Evolutionary conservation across 2,888 invertebrate species (phyloP).

Genomic region (Cheilosia variabilis): DNA sequence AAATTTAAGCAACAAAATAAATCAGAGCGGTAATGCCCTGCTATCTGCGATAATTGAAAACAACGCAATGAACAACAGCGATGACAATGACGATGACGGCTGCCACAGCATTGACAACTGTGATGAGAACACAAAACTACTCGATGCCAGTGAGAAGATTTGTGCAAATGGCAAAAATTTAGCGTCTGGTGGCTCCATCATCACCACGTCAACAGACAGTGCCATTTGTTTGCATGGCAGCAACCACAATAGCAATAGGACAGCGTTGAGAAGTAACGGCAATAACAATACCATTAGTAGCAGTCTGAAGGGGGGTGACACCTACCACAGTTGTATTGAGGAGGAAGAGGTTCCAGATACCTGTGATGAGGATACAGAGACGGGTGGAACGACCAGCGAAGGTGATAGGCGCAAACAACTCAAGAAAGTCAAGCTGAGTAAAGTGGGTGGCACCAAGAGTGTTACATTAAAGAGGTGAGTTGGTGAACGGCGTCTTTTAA

Average conservation of each 20-base stretch:
- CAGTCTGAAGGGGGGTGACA: slow-evolving; percentile 67
- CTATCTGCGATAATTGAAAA: slow-evolving; percentile 73
- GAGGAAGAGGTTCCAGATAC: slow-evolving; percentile 75
- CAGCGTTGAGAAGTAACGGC: slow-evolving; percentile 50
- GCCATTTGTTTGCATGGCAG: slow-evolving; percentile 76
- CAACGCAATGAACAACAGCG: slow-evolving; percentile 76
- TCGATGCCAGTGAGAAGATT: slow-evolving; percentile 76
- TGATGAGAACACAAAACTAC: slow-evolving; percentile 80
- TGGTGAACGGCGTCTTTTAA: neutral
- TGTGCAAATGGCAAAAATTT: slow-evolving; percentile 48
- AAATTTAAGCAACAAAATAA: slow-evolving; percentile 66
- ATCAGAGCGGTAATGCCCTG: slow-evolving; percentile 66
- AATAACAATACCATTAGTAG: slow-evolving; percentile 62
- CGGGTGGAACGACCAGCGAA: slow-evolving; percentile 79
- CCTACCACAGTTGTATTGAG: slow-evolving; percentile 70
- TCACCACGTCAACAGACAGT: slow-evolving; percentile 42
- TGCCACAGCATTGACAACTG: slow-evolving; percentile 76
- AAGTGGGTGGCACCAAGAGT: slow-evolving; percentile 81
- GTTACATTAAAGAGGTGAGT: slow-evolving; percentile 82
- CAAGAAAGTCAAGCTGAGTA: slow-evolving; percentile 81
- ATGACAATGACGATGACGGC: slow-evolving; percentile 76
- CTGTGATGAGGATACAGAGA: slow-evolving; percentile 73
- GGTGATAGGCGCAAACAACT: slow-evolving; percentile 79
- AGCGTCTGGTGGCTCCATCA: slow-evolving; percentile 13
- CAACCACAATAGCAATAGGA: slow-evolving; percentile 77